A percentile compares a stretch with the other conserved stretches of the same genome.
Conservation (phyloP, 2,888 invertebrate species). For the Lottia gigantea region DNA sequence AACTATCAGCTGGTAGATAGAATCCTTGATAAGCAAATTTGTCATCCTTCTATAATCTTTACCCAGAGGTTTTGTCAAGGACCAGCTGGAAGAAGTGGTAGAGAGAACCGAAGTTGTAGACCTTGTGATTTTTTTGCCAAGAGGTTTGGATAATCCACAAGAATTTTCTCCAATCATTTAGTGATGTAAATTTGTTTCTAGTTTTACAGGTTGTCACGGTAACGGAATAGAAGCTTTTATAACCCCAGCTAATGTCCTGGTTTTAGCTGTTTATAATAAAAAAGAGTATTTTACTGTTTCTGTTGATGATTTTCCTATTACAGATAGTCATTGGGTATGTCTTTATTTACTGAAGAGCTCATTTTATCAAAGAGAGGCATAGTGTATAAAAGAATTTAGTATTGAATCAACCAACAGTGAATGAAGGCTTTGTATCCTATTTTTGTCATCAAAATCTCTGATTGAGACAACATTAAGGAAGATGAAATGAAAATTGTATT, state of each 20-base stretch:
- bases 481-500: neutral
- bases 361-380: too few species aligned
- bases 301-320: conserved; percentile 68
- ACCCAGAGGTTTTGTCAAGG: neutral
- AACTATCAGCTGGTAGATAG: too few species aligned
- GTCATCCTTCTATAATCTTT: too few species aligned
- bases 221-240: conserved; percentile 75
- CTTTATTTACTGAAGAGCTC: too few species aligned
- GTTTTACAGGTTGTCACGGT: conserved; percentile 71
- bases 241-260: conserved; percentile 72
- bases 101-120: too few species aligned
- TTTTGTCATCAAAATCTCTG: neutral
- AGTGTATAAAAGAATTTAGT: too few species aligned
- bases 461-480: neutral
- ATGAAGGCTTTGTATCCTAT: too few species aligned
- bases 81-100: conserved; percentile 19
- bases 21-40: too few species aligned
- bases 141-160: too few species aligned
- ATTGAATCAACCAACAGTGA: too few species aligned
- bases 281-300: conserved; percentile 74
- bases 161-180: too few species aligned
- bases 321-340: conserved; percentile 71
- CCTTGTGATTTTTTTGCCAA: too few species aligned
- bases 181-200: conserved; percentile 48
- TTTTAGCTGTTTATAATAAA: conserved; percentile 73